These are phyloP conservation scores for Nemurella pictetii DNA, from an alignment of 2,888 invertebrate species.

Conservation along the genomic window DNA sequence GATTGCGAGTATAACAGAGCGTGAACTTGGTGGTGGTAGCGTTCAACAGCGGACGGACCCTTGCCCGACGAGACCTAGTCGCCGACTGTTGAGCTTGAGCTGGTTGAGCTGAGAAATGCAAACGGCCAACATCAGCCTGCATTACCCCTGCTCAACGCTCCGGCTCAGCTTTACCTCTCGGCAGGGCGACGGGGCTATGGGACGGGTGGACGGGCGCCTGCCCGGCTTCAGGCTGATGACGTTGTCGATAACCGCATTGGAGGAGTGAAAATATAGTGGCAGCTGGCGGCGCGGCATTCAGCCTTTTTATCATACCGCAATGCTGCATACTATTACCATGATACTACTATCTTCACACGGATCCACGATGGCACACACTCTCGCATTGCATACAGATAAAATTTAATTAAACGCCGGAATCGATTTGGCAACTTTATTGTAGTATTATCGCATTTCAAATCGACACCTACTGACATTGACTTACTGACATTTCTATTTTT, in stretches of 20 bases:
- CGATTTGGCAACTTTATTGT: too few relatives aligned
- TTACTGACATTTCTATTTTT: not conserved
- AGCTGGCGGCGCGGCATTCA: not conserved
- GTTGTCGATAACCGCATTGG: not conserved
- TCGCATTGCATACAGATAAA: too few relatives aligned
- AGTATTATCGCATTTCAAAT: not conserved
- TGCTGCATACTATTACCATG: too few relatives aligned
- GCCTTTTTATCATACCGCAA: not conserved
- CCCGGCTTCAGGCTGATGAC: not conserved
- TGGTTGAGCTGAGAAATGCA: not conserved
- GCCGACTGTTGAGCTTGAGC: not conserved
- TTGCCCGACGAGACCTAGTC: not conserved
- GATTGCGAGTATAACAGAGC: not conserved
- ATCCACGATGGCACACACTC: too few relatives aligned
- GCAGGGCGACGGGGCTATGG: not conserved
- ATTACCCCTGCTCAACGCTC: not conserved
- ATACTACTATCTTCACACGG: too few relatives aligned
- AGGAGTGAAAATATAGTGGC: not conserved
- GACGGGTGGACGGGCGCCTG: not conserved
- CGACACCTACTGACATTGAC: not conserved
- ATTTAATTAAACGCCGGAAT: too few relatives aligned
- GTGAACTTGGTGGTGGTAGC: too few relatives aligned
- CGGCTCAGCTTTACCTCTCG: not conserved
- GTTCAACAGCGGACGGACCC: not conserved
- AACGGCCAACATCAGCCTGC: not conserved